phyloP scores from a whole-genome alignment of 1,140 invertebrate genomes.

The Drosophila pandora region DNA sequence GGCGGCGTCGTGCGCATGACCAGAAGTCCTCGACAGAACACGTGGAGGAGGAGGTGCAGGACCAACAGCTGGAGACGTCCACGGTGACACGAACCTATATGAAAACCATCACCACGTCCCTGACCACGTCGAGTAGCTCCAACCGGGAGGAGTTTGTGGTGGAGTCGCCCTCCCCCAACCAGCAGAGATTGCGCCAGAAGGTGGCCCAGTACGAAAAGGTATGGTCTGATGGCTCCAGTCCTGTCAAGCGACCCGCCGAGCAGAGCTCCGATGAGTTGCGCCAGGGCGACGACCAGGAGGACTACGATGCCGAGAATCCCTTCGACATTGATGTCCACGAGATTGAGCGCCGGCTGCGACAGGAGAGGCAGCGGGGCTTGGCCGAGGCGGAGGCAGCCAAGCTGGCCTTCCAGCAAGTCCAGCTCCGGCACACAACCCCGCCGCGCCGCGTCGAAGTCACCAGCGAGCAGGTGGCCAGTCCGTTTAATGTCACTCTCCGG shows the following conservation, averaged over 20 bases:
- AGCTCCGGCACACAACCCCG: slow-evolving; percentile 85
- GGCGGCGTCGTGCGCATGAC: slow-evolving; percentile 71
- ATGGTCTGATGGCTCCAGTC: slow-evolving; percentile 85
- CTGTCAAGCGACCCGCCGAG: slow-evolving; percentile 58
- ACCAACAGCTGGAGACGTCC: slow-evolving; percentile 75
- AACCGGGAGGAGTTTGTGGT: slow-evolving; percentile 41
- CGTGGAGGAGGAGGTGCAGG: slow-evolving; percentile 30
- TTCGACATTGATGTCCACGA: slow-evolving; percentile 85
- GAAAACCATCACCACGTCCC: slow-evolving; percentile 72
- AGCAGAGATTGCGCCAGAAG: slow-evolving; percentile 87
- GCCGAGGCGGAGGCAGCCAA: slow-evolving; percentile 85
- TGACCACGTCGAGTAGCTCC: slow-evolving; percentile 60
- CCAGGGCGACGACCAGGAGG: slow-evolving; percentile 50
- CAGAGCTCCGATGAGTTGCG: slow-evolving; percentile 59
- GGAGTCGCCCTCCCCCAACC: slow-evolving; percentile 83
- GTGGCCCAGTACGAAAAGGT: slow-evolving; percentile 91
- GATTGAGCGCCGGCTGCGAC: slow-evolving; percentile 86
- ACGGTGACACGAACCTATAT: slow-evolving; percentile 77
- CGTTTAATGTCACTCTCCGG: slow-evolving; percentile 75
- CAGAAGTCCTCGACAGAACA: slow-evolving; percentile 42
- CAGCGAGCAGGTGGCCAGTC: slow-evolving; percentile 65
- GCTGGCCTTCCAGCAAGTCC: slow-evolving; percentile 85
- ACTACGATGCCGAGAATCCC: slow-evolving; percentile 76
- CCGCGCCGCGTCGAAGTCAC: slow-evolving; percentile 71
- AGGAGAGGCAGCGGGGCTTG: slow-evolving; percentile 85